These are phyloP conservation scores for Anthopleura sola DNA, from an alignment of 64 coral and sea anemone species.

Conservation along the genomic window DNA sequence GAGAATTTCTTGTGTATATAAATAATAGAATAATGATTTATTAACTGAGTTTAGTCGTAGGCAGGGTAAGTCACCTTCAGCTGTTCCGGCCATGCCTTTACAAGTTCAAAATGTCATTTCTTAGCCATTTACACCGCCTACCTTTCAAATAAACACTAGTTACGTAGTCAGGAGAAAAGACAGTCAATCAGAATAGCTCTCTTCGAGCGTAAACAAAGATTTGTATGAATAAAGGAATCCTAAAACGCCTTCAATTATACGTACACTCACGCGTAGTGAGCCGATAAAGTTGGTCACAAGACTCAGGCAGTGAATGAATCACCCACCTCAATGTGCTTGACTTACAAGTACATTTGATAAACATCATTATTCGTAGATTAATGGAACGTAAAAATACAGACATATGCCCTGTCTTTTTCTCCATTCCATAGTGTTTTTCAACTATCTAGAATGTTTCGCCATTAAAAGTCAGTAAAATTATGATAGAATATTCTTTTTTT, in stretches of 20 bases:
- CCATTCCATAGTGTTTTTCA: no score
- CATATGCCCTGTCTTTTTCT: no score
- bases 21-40: slow-evolving; percentile 1
- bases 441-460: no score
- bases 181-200: not conserved
- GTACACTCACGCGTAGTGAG: not conserved
- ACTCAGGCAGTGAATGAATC: not conserved
- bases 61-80: not conserved
- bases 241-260: not conserved
- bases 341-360: no score
- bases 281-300: not conserved
- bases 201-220: not conserved
- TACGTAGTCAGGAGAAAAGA: not conserved
- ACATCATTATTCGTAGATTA: no score
- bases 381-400: no score
- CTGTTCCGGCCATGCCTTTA: not conserved
- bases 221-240: not conserved
- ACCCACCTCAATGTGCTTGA: no score
- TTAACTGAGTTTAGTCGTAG: not conserved
- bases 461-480: no score
- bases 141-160: no score
- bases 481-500: no score
- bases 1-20: not conserved
- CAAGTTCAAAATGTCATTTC: not conserved
- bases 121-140: not conserved